These are phyloP conservation scores for Danionella dracula DNA, from an alignment of 2,797 vertebrate species.

Conservation along the genomic window DNA sequence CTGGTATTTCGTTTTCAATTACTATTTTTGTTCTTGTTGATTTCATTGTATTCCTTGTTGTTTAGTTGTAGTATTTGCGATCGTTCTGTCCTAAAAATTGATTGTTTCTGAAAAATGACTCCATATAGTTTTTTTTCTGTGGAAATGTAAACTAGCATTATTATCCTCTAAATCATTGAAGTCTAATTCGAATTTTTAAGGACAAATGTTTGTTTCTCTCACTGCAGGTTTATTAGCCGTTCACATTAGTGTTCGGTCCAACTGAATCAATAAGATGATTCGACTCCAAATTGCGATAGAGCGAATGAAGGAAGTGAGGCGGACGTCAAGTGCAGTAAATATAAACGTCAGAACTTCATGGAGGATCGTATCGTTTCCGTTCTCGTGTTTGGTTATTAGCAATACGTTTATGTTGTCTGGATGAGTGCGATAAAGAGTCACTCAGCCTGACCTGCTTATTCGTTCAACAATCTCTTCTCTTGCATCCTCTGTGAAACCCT, in stretches of 20 bases:
- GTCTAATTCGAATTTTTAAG: too few relatives aligned
- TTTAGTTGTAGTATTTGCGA: too few relatives aligned
- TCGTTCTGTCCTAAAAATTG: too few relatives aligned
- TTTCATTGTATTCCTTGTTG: neutral
- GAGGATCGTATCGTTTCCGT: neutral
- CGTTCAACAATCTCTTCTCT: neutral
- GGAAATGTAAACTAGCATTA: too few relatives aligned
- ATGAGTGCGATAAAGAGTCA: neutral
- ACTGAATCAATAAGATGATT: neutral
- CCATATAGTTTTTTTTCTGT: too few relatives aligned
- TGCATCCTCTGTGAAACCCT: neutral
- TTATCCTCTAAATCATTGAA: too few relatives aligned
- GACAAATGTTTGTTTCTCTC: neutral
- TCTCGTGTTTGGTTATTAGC: neutral
- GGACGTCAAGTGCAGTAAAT: slow-evolving; percentile 2
- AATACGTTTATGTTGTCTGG: neutral
- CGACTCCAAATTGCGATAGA: neutral
- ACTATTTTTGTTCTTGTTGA: too few relatives aligned
- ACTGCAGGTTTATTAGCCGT: too few relatives aligned
- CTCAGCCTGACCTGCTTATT: neutral
- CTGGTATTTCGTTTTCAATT: too few relatives aligned
- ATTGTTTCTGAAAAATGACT: too few relatives aligned
- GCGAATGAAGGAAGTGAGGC: slow-evolving; percentile 10
- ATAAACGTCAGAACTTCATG: neutral
- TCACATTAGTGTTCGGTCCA: neutral